Conservation (phyloP, 2,797 vertebrate genomes). For the Phyllotis vaccarum region DNA sequence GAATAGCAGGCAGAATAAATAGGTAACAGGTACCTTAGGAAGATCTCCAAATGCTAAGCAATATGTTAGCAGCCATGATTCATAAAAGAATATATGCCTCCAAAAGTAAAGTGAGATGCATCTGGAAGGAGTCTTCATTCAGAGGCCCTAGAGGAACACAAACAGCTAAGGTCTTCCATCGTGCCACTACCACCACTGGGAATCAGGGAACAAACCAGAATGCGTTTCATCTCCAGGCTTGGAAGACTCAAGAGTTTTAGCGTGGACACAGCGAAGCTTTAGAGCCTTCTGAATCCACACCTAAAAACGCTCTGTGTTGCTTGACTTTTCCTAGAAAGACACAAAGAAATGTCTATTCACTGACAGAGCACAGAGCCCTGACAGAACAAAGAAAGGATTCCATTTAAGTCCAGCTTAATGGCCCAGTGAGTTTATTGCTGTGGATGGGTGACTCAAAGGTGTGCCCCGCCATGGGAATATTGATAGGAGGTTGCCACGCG, state of each 20-base stretch:
- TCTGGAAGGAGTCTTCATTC: neutral
- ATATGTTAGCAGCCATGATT: neutral
- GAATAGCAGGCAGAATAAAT: neutral
- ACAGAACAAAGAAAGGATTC: neutral
- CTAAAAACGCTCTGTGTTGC: neutral
- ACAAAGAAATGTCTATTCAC: neutral
- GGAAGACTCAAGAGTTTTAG: neutral
- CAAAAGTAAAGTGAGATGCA: neutral
- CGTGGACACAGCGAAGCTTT: neutral
- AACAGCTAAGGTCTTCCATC: accelerated
- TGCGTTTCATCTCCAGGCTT: neutral
- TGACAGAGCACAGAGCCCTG: neutral
- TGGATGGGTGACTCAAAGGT: neutral
- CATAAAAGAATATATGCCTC: neutral
- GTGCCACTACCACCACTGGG: neutral
- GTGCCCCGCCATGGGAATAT: neutral
- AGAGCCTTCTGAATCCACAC: neutral
- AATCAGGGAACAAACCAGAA: neutral
- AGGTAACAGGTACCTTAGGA: neutral
- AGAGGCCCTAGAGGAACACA: neutral
- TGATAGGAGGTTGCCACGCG: neutral
- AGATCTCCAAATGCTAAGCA: neutral
- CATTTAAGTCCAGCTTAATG: neutral
- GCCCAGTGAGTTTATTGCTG: neutral
- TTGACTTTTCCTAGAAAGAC: neutral